Conservation (phyloP, 2,797 vertebrate genomes). For the Iguana delicatissima region DNA sequence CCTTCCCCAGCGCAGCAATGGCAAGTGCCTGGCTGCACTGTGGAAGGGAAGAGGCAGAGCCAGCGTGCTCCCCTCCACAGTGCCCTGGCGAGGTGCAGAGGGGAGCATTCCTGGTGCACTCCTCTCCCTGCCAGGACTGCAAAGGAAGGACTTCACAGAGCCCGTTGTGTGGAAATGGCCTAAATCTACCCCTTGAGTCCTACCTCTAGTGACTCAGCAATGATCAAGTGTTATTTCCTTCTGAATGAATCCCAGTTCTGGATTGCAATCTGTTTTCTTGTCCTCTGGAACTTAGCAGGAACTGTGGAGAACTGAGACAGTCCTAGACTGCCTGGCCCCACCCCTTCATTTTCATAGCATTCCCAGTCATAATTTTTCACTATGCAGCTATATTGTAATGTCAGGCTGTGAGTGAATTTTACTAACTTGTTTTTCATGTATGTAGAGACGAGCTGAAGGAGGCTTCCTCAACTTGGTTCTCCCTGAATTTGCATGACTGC, state of each 20-base stretch:
- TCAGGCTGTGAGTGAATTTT: not conserved
- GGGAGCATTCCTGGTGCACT: too few species aligned
- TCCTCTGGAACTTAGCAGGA: not conserved
- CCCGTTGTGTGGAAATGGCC: too few species aligned
- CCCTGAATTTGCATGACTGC: not conserved
- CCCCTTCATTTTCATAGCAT: not conserved
- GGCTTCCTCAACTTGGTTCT: not conserved
- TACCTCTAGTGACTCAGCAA: not conserved
- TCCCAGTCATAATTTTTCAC: not conserved
- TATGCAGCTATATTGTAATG: not conserved
- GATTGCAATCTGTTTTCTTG: not conserved
- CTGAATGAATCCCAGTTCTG: not conserved
- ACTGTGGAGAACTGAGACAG: not conserved
- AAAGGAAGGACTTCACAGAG: too few species aligned
- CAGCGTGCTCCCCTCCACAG: too few species aligned
- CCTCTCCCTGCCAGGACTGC: too few species aligned
- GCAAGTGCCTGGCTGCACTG: too few species aligned
- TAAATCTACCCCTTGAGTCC: too few species aligned
- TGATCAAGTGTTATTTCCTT: not conserved
- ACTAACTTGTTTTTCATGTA: not conserved
- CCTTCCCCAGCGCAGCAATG: too few species aligned
- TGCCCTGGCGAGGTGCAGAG: too few species aligned
- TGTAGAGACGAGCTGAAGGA: not conserved
- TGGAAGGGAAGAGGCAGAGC: too few species aligned
- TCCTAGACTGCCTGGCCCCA: not conserved